A percentile compares a stretch with the other conserved stretches of the same genome.
Conservation (phyloP, 2,888 invertebrate genomes). For the Diaphora mendica region DNA sequence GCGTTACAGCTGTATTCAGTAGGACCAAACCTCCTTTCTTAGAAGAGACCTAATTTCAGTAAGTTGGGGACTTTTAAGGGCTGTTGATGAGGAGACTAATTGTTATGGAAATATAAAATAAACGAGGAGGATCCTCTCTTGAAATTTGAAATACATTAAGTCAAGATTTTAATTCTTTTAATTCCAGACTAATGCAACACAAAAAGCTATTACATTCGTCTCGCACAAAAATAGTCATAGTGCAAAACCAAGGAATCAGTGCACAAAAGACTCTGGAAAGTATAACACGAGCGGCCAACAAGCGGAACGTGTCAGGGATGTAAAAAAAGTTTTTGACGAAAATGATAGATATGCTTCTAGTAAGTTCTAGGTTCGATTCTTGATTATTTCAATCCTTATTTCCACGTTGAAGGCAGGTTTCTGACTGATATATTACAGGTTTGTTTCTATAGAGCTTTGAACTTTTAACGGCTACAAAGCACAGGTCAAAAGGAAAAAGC, state of each 20-base stretch:
- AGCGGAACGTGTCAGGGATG: not conserved
- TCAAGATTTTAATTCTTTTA: not conserved
- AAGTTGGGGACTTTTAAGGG: no score
- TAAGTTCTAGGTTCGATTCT: slow-evolving; percentile 2
- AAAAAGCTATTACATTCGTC: slow-evolving; percentile 1
- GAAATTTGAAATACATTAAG: no score
- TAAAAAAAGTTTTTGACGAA: not conserved
- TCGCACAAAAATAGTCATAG: not conserved
- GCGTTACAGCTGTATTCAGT: no score
- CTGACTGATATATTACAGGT: not conserved
- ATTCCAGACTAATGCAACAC: slow-evolving; percentile 12
- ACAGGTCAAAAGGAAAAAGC: not conserved
- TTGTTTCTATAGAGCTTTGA: no score
- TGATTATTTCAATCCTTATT: not conserved
- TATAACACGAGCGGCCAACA: not conserved
- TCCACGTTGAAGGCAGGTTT: not conserved
- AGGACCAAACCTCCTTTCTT: no score
- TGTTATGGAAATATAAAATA: no score
- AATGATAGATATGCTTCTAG: not conserved
- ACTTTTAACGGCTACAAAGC: not conserved
- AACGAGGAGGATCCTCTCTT: no score
- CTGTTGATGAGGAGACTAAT: no score
- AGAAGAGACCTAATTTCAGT: no score
- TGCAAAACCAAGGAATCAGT: not conserved
- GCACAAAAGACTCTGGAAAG: not conserved